Conservation (phyloP, 23 tunicate species). For the Trididemnum miniatum region DNA sequence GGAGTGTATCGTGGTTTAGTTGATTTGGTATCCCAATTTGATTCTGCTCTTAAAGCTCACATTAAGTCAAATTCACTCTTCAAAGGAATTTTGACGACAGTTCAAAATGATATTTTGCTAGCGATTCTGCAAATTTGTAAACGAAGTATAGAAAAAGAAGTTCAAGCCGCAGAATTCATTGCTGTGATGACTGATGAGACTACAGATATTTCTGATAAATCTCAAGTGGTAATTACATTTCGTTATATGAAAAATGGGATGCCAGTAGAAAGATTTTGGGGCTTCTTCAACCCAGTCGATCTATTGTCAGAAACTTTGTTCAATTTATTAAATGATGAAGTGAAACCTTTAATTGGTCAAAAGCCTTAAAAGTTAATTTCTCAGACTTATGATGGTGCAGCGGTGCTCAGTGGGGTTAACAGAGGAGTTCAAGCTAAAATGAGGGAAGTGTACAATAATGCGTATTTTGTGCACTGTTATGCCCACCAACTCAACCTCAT, state of each 20-base stretch:
- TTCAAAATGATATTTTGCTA: conserved; percentile 17
- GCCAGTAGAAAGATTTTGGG: conserved; percentile 27
- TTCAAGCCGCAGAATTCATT: neutral
- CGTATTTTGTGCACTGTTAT: conserved; percentile 28
- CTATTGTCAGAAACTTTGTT: conserved; percentile 8
- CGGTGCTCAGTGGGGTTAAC: conserved; percentile 12
- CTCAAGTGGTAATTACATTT: conserved; percentile 16
- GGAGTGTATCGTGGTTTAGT: conserved; percentile 23
- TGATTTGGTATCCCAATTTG: conserved; percentile 18
- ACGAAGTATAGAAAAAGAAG: neutral
- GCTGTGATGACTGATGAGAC: conserved; percentile 37
- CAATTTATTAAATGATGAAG: neutral
- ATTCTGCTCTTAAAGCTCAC: neutral
- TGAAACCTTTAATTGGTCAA: neutral
- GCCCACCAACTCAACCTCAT: conserved; percentile 25
- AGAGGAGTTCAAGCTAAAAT: conserved; percentile 37
- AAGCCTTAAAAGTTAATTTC: conserved; percentile 9
- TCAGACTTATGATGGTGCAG: conserved; percentile 45
- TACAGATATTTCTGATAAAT: conserved; percentile 30
- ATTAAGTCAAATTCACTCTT: neutral
- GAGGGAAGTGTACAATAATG: conserved; percentile 30
- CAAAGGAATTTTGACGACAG: conserved; percentile 10
- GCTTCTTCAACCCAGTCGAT: conserved; percentile 35
- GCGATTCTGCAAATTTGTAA: conserved; percentile 11
- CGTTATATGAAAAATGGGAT: neutral